A percentile compares a stretch with the other conserved stretches of the same genome.
Conservation (phyloP, 1,140 invertebrate species). For the Matsumurasca onukii region DNA sequence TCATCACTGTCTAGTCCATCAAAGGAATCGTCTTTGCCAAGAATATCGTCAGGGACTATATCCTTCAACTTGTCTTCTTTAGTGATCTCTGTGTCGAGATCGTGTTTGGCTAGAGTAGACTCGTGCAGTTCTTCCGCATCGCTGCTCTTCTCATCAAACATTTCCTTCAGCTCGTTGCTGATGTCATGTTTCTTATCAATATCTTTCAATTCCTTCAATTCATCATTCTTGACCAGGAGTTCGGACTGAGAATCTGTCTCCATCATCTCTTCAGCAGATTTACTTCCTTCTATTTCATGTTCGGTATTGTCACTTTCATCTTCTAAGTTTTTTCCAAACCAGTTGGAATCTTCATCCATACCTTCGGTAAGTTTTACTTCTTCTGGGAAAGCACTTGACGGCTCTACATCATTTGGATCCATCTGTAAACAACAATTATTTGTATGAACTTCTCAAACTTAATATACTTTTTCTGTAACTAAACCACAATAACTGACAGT, state of each 20-base stretch:
- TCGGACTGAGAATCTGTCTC: constrained; percentile 10
- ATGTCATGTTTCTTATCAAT: constrained; percentile 23
- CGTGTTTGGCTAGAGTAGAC: background rate
- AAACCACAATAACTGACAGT: too few species aligned
- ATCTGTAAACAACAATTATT: too few species aligned
- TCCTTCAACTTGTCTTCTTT: constrained; percentile 12
- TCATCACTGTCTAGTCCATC: constrained; percentile 12
- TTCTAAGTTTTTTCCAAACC: constrained; percentile 5
- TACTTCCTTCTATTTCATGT: background rate
- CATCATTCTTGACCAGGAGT: constrained; percentile 2
- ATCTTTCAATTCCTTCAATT: constrained; percentile 20
- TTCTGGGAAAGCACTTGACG: constrained; percentile 2
- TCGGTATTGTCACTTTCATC: constrained; percentile 22
- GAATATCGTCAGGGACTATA: constrained; percentile 11
- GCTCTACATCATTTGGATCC: constrained; percentile 17
- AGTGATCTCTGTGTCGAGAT: background rate
- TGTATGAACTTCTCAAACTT: too few species aligned
- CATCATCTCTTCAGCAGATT: constrained; percentile 13
- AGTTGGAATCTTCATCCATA: constrained; percentile 16
- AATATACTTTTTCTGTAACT: too few species aligned
- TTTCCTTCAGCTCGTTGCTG: constrained; percentile 21
- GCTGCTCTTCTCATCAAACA: constrained; percentile 18
- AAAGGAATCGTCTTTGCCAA: constrained; percentile 16
- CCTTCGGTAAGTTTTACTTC: background rate
- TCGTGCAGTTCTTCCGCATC: constrained; percentile 21